Evolutionary conservation across 2,113 vertebrate genomes (phyloP).

Genomic region (Channa maculata): DNA sequence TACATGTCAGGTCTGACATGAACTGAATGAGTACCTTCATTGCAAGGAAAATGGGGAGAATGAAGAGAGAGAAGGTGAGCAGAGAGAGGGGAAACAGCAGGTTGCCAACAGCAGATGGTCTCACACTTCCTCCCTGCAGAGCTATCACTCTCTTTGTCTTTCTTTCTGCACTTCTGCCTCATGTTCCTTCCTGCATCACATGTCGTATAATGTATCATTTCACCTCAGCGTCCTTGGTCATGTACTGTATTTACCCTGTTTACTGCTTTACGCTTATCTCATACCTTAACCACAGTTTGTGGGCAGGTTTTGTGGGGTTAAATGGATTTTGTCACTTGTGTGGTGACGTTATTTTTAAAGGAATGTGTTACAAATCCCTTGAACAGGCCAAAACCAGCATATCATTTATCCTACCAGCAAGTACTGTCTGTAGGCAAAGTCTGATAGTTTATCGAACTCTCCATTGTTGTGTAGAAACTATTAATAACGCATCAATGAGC

Average conservation of each 20-base stretch:
- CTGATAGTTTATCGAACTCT: background rate
- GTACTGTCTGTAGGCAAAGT: background rate
- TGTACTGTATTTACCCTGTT: slow-evolving; percentile 39
- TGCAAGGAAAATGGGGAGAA: slow-evolving; percentile 49
- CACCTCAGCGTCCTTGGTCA: slow-evolving; percentile 65
- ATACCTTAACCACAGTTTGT: slow-evolving; percentile 18
- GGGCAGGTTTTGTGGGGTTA: slow-evolving; percentile 19
- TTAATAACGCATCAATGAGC: background rate
- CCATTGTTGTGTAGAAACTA: background rate
- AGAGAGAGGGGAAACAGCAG: slow-evolving; percentile 68
- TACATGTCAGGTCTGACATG: slow-evolving; percentile 37
- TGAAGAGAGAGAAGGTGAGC: slow-evolving; percentile 59
- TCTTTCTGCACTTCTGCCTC: slow-evolving; percentile 55
- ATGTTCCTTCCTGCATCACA: slow-evolving; percentile 54
- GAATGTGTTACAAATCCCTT: background rate
- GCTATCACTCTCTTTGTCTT: slow-evolving; percentile 71
- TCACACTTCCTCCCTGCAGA: slow-evolving; percentile 75
- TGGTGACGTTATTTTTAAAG: background rate
- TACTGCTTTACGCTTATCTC: slow-evolving; percentile 29
- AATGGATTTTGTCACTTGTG: background rate
- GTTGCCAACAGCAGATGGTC: slow-evolving; percentile 79
- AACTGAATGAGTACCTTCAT: slow-evolving; percentile 64
- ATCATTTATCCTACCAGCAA: background rate
- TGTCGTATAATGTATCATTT: slow-evolving; percentile 63
- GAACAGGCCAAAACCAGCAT: slow-evolving; percentile 3